phyloP scores from a whole-genome alignment of 2,888 invertebrate genomes.

The Rhagium mordax region DNA sequence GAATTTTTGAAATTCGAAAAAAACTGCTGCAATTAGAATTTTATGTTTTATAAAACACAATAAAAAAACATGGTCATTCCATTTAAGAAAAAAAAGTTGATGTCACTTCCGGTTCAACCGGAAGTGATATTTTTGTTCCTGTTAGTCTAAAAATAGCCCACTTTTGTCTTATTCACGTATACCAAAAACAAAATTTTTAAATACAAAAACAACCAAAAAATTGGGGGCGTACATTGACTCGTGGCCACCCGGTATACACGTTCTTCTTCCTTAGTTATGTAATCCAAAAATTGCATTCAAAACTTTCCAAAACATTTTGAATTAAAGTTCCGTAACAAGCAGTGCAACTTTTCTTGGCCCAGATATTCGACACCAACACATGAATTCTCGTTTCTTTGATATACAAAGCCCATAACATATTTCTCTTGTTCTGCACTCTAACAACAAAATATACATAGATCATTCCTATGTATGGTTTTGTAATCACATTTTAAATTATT shows the following conservation, averaged over 20 bases:
- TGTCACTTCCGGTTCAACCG: too few relatives aligned
- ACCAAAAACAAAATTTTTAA: too few relatives aligned
- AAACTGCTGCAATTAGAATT: too few relatives aligned
- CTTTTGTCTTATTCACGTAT: too few relatives aligned
- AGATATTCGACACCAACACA: background rate
- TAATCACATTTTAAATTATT: background rate
- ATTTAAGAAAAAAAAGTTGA: too few relatives aligned
- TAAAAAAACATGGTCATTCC: too few relatives aligned
- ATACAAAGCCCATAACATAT: slow-evolving; percentile 2
- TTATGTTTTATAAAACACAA: too few relatives aligned
- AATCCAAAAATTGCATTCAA: background rate
- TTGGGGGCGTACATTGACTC: too few relatives aligned
- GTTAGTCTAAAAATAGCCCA: too few relatives aligned
- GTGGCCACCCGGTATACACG: background rate
- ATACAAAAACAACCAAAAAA: too few relatives aligned
- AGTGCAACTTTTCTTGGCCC: background rate
- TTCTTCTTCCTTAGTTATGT: background rate
- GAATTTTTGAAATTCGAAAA: too few relatives aligned
- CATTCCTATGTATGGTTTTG: background rate
- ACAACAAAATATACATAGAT: background rate
- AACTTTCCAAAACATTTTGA: background rate
- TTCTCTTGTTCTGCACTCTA: background rate
- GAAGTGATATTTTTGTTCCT: too few relatives aligned
- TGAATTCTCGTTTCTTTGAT: background rate
- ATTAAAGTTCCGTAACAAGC: background rate